A percentile compares a stretch with the other conserved stretches of the same genome.
Evolutionary conservation across 2,888 invertebrate species (phyloP).

Genomic region (Cheiracanthium punctorium): DNA sequence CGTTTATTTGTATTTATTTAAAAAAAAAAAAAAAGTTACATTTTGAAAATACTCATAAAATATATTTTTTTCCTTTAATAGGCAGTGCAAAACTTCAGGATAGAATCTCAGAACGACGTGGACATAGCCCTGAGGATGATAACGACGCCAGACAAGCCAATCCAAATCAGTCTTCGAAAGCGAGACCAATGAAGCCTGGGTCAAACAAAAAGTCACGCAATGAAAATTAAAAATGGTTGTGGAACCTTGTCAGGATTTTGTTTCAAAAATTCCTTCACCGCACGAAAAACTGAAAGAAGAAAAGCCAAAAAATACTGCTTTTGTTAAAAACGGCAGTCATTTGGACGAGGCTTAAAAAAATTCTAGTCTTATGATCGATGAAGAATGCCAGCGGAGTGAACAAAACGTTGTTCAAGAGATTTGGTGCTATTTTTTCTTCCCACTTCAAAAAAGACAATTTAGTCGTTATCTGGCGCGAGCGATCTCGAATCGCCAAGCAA

Average conservation of each 20-base stretch:
- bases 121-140: conserved; percentile 73
- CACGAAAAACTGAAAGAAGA: background rate
- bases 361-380: background rate
- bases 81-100: conserved; percentile 74
- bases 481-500: background rate
- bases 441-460: background rate
- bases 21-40: no score
- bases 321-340: background rate
- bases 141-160: conserved; percentile 72
- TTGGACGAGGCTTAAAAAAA: background rate
- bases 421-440: conserved; percentile 3
- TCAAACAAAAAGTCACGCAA: background rate
- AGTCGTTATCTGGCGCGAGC: background rate
- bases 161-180: conserved; percentile 32
- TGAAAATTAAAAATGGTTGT: background rate
- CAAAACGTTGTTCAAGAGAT: background rate
- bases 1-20: no score
- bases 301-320: background rate
- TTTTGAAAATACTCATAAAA: no score
- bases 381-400: background rate
- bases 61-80: conserved; percentile 70
- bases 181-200: background rate
- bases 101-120: conserved; percentile 72
- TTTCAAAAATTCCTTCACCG: background rate
- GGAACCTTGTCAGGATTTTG: background rate